Percentiles rank a stretch among this genome's conserved stretches.
phyloP scores from a whole-genome alignment of 2,888 invertebrate species.

The Exocentrus adspersus region DNA sequence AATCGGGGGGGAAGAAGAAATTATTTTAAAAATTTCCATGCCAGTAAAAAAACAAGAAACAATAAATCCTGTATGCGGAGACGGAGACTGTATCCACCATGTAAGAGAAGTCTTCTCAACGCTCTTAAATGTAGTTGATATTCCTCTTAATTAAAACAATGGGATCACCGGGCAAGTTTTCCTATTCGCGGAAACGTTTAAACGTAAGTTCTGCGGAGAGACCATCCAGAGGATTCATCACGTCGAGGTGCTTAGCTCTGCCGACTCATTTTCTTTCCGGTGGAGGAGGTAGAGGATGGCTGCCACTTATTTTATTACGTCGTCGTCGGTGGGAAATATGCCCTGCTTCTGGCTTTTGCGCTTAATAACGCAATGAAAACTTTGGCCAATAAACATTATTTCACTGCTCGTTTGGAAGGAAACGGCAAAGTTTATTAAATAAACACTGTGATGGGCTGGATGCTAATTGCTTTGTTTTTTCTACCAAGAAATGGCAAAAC shows the following conservation, averaged over 20 bases:
- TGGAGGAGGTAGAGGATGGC: too few relatives aligned
- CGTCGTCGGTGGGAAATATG: conserved; percentile 14
- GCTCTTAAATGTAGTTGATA: conserved; percentile 18
- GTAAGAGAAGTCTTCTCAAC: too few relatives aligned
- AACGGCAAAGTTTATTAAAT: background rate
- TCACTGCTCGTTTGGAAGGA: background rate
- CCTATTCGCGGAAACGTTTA: conserved; percentile 12
- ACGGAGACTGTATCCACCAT: too few relatives aligned
- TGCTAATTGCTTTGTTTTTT: background rate
- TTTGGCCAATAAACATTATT: conserved; percentile 12
- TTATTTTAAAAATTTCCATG: too few relatives aligned
- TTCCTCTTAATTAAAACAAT: conserved; percentile 15
- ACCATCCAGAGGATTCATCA: conserved; percentile 1
- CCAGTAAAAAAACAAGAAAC: too few relatives aligned
- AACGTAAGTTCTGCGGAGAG: conserved; percentile 3
- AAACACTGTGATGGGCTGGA: too few relatives aligned
- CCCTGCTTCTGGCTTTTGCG: background rate
- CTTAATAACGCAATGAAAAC: conserved; percentile 16
- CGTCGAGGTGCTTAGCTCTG: conserved; percentile 8
- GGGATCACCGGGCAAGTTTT: conserved; percentile 20
- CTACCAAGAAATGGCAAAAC: background rate
- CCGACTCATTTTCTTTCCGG: conserved; percentile 18
- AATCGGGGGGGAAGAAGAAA: too few relatives aligned
- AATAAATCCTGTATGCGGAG: too few relatives aligned
- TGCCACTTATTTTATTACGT: conserved; percentile 24